Base-by-base conservation (phyloP, 2,797 vertebrate genomes). In the Fundulus diaphanus region DNA sequence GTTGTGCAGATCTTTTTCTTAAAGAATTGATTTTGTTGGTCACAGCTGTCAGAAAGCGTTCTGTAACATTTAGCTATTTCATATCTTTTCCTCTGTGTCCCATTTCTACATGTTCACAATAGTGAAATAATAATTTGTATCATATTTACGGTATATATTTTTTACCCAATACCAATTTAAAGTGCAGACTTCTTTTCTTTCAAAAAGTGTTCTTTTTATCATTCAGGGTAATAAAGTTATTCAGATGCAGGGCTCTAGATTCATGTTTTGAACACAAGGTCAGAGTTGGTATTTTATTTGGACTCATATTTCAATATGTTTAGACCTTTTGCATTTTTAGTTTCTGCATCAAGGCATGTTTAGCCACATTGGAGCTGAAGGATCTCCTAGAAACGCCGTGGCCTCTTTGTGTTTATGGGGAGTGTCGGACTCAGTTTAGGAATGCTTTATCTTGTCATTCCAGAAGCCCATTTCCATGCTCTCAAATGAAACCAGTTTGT, bases 331-430 rank as follows among this genome's bases (percentile, higher is more conserved):
- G 31, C 29, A 51, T 31, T 70, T 51, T 22, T 31, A 3, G 1
- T 46, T 44, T 56, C 33, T 65, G 76, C 52, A 16, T 27, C 13
- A 20, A 27, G 2, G 6, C 5, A 2, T 0, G 18, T 12, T 63
- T 12, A 37, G 16, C 59, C 0, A 29, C 31, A 12, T 74, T 65
- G 72, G 8, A 35, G 72, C 52, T 56, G 1, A 70, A 68, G 8
- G 57, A 69, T 54, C 31, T 68, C 76, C 73, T 68, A n/a, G 40
- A 6, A 51, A 31, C 78, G 15, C 33, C 29, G 18, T 63, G 13
- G 0, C n/a, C 1, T 70, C 15, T 80, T 67, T 82, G 67, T 85
- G 63, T 82, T 68, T 48, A 46, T 82, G n/a, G 82, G 79, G 76
- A 86, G 74, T 54, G 24, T 16, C 61, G 0, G n/a, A 27, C 71